Conservation (phyloP, 2,113 vertebrate genomes). For the Telmatochromis bifrenatus region DNA sequence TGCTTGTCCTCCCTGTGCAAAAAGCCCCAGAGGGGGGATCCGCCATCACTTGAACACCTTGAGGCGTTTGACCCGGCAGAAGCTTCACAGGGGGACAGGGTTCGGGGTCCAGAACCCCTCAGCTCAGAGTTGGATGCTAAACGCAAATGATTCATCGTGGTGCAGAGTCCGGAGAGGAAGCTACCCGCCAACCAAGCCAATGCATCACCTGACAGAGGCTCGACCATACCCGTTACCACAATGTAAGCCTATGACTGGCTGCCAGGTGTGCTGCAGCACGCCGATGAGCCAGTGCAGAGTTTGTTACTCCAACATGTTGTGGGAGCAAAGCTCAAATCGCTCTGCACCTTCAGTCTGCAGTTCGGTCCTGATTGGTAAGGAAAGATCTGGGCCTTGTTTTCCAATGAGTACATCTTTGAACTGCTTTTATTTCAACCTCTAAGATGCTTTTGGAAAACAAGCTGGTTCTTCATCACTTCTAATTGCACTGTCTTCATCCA, state of each 20-base stretch:
- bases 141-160: background rate
- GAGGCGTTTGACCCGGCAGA: conserved; percentile 15
- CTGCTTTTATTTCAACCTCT: background rate
- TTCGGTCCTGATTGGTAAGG: conserved; percentile 63
- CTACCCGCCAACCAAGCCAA: background rate
- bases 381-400: background rate
- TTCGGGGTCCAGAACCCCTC: background rate
- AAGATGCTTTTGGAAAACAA: background rate
- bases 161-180: background rate
- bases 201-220: background rate
- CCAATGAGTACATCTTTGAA: background rate
- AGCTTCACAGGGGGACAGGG: background rate
- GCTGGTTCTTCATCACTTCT: background rate
- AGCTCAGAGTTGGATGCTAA: background rate
- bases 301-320: conserved; percentile 22
- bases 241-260: background rate
- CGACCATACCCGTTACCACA: background rate
- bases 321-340: conserved; percentile 35
- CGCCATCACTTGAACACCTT: conserved; percentile 43
- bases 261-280: background rate
- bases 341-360: conserved; percentile 41
- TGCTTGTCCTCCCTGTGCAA: conserved; percentile 13
- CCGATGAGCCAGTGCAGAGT: conserved; percentile 1
- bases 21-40: background rate
- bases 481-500: background rate